Evolutionary conservation across 2,888 invertebrate species (phyloP), one percentile per base, ranked within the genome.

Genomic region (Eumacrocentrus americanus): DNA sequence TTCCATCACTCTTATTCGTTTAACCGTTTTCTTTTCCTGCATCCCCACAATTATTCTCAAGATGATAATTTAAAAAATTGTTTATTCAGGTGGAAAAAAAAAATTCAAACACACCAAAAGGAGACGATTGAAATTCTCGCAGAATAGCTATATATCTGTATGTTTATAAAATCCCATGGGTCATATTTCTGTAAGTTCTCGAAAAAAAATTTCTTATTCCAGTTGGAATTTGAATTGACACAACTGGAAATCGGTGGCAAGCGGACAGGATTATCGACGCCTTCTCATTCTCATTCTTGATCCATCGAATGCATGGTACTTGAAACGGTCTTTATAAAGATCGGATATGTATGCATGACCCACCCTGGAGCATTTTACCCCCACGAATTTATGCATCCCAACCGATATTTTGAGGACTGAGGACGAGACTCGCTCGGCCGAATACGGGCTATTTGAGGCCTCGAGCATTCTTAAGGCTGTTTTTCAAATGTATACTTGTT

Each of bases 391-490:
- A 23, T 46, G 46, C n/a, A 46, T 46, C 2, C 56, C 68, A 75
- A 77, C 76, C 75, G 77, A 78, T 75, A 76, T 77, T 78, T 75
- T 71, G 72, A 78, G 73, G 70, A 77, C 72, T 71, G 72, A 78
- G 73, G 70, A 77, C 72, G 51, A 72, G 62, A 64, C 55, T 37
- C 55, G 25, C 67, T 40, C 37, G 42, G 51, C 67, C 68, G 65
- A 72, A 79, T 80, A 80, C 76, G 80, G 80, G 80, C 76, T 77
- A 80, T 79, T 80, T 76, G 75, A 80, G 73, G 70, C 61, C 66
- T 74, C 65, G 65, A 72, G 71, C 68, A 63, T 74, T 74, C 76
- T 77, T 75, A 72, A 74, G 77, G 73, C 72, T 77, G 76, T 78
- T 78, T 71, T 76, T 76, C 70, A 67, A 72, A 74, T 71, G 58